Percentiles rank a stretch among this genome's conserved stretches.
phyloP scores from a whole-genome alignment of 2,888 invertebrate species.

The Apotomis turbidana region DNA sequence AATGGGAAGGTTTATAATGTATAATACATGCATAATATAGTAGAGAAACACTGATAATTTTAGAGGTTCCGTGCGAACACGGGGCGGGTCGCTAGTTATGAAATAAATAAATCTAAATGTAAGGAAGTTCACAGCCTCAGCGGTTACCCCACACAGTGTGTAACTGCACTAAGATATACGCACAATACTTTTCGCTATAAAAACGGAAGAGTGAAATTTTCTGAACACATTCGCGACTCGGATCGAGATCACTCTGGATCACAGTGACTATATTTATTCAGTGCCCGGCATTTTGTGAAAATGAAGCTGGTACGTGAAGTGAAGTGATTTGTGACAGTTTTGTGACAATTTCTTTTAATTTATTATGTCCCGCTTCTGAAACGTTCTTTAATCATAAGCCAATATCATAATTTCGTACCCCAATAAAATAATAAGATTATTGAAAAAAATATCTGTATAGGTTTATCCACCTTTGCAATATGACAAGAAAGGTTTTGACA shows the following conservation, averaged over 20 bases:
- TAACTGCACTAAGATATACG: slow-evolving; percentile 57
- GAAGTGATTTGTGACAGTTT: slow-evolving; percentile 35
- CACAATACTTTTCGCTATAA: slow-evolving; percentile 67
- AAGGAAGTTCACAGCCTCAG: slow-evolving; percentile 49
- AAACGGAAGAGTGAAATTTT: slow-evolving; percentile 65
- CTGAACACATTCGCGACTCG: slow-evolving; percentile 55
- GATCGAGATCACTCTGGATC: slow-evolving; percentile 35
- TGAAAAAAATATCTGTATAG: too few relatives aligned
- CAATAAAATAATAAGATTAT: too few relatives aligned
- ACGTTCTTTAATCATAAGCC: too few relatives aligned
- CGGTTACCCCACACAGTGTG: slow-evolving; percentile 49
- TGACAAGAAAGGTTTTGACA: too few relatives aligned
- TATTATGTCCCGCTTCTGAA: too few relatives aligned
- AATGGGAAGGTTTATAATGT: too few relatives aligned
- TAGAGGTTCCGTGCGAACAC: too few relatives aligned
- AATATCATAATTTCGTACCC: too few relatives aligned
- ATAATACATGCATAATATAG: too few relatives aligned
- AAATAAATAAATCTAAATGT: neutral
- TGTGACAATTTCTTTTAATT: neutral
- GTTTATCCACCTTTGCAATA: too few relatives aligned
- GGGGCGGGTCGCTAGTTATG: too few relatives aligned
- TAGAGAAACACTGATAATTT: too few relatives aligned
- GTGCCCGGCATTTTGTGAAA: slow-evolving; percentile 49
- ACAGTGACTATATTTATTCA: slow-evolving; percentile 50
- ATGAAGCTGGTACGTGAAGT: slow-evolving; percentile 73